Percentiles rank a stretch among this genome's conserved stretches.
Conservation (phyloP, 2,113 vertebrate species). For the Plecturocebus donacophilus region DNA sequence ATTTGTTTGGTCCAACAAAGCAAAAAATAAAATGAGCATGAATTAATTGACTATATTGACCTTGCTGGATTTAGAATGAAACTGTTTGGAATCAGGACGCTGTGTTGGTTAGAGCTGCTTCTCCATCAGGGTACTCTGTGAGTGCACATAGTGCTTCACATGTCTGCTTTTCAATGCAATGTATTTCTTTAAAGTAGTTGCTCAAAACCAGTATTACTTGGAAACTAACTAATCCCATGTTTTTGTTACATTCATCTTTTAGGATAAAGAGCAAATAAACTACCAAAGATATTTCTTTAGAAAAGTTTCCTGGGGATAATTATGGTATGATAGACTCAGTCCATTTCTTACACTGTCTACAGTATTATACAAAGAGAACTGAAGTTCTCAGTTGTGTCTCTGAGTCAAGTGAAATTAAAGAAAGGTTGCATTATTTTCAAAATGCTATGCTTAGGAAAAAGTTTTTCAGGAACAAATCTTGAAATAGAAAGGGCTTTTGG, state of each 20-base stretch:
- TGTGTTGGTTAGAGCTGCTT: not conserved
- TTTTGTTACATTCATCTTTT: conserved; percentile 9
- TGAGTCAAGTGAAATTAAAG: not conserved
- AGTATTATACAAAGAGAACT: not conserved
- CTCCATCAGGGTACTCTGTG: not conserved
- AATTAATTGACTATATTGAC: not conserved
- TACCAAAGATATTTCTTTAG: conserved; percentile 14
- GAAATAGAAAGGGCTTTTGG: not conserved
- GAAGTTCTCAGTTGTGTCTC: not conserved
- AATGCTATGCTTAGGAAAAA: not conserved
- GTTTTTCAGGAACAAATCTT: conserved; percentile 31
- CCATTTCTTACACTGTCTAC: not conserved
- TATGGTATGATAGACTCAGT: not conserved
- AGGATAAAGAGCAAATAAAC: not conserved
- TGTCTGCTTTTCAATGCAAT: not conserved
- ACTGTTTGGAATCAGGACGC: not conserved
- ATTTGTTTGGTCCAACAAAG: not conserved
- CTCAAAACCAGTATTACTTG: not conserved
- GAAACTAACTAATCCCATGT: not conserved
- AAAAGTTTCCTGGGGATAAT: not conserved
- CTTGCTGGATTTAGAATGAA: not conserved
- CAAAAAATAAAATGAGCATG: not conserved
- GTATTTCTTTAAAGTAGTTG: not conserved
- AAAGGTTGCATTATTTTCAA: conserved; percentile 18
- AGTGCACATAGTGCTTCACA: not conserved